These are phyloP conservation scores for Drosophila ustulata DNA, from an alignment of 2,888 invertebrate genomes.

Conservation along the genomic window DNA sequence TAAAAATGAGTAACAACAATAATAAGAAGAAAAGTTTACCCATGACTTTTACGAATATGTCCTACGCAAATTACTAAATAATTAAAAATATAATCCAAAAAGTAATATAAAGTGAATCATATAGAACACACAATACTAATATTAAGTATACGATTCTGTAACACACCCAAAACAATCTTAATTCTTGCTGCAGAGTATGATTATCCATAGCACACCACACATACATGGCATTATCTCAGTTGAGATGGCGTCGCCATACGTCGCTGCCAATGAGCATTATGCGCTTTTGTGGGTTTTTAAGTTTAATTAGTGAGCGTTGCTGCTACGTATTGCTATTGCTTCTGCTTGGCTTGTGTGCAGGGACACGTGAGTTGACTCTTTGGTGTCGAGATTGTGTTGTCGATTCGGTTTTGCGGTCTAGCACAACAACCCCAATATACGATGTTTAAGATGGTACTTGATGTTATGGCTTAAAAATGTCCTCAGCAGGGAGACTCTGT, in stretches of 20 bases:
- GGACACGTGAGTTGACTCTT: constrained; percentile 37
- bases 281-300: constrained; percentile 60
- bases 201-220: constrained; percentile 6
- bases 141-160: constrained; percentile 1
- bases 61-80: too few species aligned
- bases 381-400: constrained; percentile 49
- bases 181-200: constrained; percentile 15
- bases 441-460: not conserved
- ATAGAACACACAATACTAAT: not conserved
- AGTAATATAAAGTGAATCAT: too few species aligned
- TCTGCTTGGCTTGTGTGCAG: not conserved
- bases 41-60: too few species aligned
- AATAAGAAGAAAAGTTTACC: too few species aligned
- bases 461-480: constrained; percentile 14
- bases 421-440: constrained; percentile 16
- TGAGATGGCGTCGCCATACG: constrained; percentile 24
- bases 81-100: too few species aligned
- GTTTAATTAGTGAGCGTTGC: constrained; percentile 65
- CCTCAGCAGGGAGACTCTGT: not conserved
- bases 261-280: constrained; percentile 45
- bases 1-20: not conserved
- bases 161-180: not conserved
- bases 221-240: constrained; percentile 20
- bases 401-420: constrained; percentile 61
- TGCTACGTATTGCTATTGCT: not conserved